These are phyloP conservation scores for Clinocottus analis DNA, from an alignment of 2,113 vertebrate genomes.

Conservation along the genomic window DNA sequence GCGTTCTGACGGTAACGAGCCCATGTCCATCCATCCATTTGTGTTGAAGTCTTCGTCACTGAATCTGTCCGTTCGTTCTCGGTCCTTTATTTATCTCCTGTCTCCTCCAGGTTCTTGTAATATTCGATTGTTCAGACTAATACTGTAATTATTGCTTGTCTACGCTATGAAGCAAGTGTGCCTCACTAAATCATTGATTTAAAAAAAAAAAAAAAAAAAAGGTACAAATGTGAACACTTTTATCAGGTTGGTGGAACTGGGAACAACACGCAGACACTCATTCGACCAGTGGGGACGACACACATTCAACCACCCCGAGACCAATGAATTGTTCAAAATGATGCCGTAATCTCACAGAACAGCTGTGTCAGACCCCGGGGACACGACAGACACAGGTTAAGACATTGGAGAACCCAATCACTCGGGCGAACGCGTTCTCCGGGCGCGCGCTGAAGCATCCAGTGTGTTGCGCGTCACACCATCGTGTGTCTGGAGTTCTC, in stretches of 20 bases:
- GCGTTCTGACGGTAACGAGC: slow-evolving; percentile 14
- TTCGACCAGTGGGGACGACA: slow-evolving; percentile 2
- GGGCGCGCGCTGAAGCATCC: slow-evolving; percentile 2
- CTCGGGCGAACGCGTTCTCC: background rate
- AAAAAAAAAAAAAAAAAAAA: slow-evolving; percentile 43
- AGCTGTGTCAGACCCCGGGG: slow-evolving; percentile 32
- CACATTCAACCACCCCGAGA: slow-evolving; percentile 23
- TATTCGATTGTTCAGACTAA: slow-evolving; percentile 52
- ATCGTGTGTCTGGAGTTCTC: slow-evolving; percentile 87
- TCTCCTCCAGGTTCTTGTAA: slow-evolving; percentile 23
- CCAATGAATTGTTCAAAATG: background rate
- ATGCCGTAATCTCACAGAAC: slow-evolving; percentile 14
- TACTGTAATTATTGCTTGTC: slow-evolving; percentile 77
- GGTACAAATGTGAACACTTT: slow-evolving; percentile 64
- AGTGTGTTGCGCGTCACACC: slow-evolving; percentile 82
- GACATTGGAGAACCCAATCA: slow-evolving; percentile 18
- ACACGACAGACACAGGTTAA: slow-evolving; percentile 48
- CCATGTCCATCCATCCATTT: slow-evolving; percentile 26
- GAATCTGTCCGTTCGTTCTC: slow-evolving; percentile 1
- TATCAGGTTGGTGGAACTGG: slow-evolving; percentile 46
- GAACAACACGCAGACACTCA: slow-evolving; percentile 36
- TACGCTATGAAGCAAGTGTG: slow-evolving; percentile 78
- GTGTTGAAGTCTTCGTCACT: slow-evolving; percentile 26
- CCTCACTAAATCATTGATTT: slow-evolving; percentile 57
- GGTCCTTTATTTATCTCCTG: slow-evolving; percentile 8